Percentiles rank a stretch among this genome's conserved stretches.
These are phyloP conservation scores for Butorides virescens DNA, from an alignment of 2,113 vertebrate genomes.

Conservation along the genomic window DNA sequence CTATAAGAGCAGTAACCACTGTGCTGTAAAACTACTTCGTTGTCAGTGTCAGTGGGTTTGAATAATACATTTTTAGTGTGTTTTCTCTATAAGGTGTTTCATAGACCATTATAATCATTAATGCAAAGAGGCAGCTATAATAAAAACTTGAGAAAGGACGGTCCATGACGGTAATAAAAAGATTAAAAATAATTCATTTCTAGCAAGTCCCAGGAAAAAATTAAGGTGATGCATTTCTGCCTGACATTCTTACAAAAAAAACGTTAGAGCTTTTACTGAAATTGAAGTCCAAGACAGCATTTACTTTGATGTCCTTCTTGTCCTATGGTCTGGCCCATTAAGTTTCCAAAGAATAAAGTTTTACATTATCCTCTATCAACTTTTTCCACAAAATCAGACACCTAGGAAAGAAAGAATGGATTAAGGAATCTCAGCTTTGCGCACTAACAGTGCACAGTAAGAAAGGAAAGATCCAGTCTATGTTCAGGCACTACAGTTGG, in stretches of 20 bases:
- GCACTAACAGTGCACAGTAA: accelerated
- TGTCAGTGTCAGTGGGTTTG: background rate
- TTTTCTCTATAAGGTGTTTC: background rate
- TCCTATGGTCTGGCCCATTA: background rate
- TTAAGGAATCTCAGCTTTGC: background rate
- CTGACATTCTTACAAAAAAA: background rate
- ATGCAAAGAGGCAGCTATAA: background rate
- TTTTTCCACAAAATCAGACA: background rate
- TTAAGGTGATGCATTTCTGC: background rate
- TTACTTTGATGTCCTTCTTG: background rate
- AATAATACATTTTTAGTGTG: background rate
- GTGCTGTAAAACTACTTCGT: background rate
- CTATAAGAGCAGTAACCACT: background rate
- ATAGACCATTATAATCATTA: background rate
- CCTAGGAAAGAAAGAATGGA: background rate
- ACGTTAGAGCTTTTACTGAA: background rate
- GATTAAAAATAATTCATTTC: background rate
- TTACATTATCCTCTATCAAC: background rate
- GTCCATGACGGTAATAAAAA: background rate
- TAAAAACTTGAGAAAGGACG: background rate
- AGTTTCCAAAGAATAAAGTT: background rate
- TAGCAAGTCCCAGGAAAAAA: background rate
- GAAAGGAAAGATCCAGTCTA: background rate
- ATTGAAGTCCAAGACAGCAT: background rate
- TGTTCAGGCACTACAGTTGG: background rate